Evolutionary conservation across 64 coral and sea anemone genomes (phyloP).

Genomic region (Dendronephthya gigantea): DNA sequence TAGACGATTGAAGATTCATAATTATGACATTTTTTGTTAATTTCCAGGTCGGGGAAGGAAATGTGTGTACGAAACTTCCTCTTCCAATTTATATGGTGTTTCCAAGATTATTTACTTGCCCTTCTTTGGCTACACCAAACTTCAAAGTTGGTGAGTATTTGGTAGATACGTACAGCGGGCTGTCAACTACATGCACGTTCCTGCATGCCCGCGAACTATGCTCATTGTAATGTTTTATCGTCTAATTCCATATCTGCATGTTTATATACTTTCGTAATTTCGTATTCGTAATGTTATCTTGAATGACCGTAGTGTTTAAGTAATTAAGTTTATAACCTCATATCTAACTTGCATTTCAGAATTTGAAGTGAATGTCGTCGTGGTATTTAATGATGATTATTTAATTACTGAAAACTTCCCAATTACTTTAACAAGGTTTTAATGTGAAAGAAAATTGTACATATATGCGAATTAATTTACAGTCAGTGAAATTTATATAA

Average conservation of each 20-base stretch:
- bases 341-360: slow-evolving; percentile 38
- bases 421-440: slow-evolving; percentile 58
- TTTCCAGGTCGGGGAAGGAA: slow-evolving; percentile 75
- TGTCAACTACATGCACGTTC: neutral
- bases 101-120: slow-evolving; percentile 87
- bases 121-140: slow-evolving; percentile 76
- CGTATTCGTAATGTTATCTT: no score
- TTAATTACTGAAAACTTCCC: slow-evolving; percentile 97
- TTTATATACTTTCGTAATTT: no score
- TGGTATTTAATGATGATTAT: slow-evolving; percentile 85
- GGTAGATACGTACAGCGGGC: no score
- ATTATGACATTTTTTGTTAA: neutral
- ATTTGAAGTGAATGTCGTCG: slow-evolving; percentile 90
- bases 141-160: slow-evolving; percentile 85
- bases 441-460: neutral
- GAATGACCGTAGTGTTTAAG: no score
- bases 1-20: neutral
- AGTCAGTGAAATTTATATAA: no score
- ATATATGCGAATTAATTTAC: neutral
- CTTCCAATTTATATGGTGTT: slow-evolving; percentile 97
- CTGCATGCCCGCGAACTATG: no score
- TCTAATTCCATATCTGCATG: no score
- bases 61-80: slow-evolving; percentile 67
- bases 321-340: no score
- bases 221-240: no score